Conservation (phyloP, 2,113 vertebrate species). For the Psittacus erithacus region DNA sequence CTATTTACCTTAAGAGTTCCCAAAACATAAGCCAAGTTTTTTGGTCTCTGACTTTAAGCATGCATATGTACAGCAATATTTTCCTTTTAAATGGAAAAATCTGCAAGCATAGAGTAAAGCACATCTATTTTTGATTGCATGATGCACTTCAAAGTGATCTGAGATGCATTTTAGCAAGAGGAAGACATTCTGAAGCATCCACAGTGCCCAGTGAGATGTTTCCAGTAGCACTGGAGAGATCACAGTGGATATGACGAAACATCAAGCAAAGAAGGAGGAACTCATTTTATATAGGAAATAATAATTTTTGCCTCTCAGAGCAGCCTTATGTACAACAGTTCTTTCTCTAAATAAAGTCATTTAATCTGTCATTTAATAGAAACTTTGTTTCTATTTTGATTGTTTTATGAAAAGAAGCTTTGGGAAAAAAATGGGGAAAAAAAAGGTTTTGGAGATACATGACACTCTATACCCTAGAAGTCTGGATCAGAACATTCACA, state of each 20-base stretch:
- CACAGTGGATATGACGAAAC: not conserved
- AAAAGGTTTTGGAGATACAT: not conserved
- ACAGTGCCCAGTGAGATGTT: not conserved
- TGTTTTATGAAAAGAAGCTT: not conserved
- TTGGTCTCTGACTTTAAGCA: not conserved
- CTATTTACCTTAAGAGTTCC: not conserved
- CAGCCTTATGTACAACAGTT: not conserved
- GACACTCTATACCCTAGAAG: not conserved
- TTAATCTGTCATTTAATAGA: not conserved
- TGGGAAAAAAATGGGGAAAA: not conserved
- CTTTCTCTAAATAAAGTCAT: not conserved
- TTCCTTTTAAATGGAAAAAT: conserved; percentile 28
- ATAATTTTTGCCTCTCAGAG: not conserved
- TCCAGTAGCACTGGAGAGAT: not conserved
- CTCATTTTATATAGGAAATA: not conserved
- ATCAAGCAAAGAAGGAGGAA: not conserved
- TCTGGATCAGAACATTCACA: not conserved
- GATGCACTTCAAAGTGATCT: not conserved
- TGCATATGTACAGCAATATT: not conserved
- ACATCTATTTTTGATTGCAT: not conserved
- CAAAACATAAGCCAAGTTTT: not conserved
- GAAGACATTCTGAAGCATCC: not conserved
- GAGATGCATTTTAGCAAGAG: not conserved
- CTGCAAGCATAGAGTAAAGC: not conserved
- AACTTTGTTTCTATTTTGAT: not conserved